Base-by-base conservation (phyloP, 2,888 invertebrate genomes). In the Orthosia gothica region DNA sequence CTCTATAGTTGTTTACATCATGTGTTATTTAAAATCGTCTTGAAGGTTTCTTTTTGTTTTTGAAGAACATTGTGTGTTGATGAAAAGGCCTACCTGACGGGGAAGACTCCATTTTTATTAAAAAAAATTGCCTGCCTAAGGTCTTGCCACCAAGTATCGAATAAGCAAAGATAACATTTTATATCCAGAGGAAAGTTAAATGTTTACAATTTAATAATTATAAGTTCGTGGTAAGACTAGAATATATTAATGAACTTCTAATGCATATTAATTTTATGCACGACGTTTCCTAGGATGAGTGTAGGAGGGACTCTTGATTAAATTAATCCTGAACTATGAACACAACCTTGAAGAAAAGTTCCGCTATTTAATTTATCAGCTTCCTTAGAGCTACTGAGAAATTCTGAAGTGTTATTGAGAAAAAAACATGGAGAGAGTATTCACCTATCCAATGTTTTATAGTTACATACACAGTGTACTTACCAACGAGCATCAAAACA, bases 221-320 rank as follows among this genome's bases (percentile, higher is more conserved):
- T 2, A 40, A 45, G 32, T 32, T 12, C 15, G 3, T 40, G 9
- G 12, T 72, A 16, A 50, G 45, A 74, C 40, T 18, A 74, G 4
- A 20, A 50, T 50, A 50, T 20, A 45, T 61, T 15, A 26, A 45
- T 50, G 15, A 49, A 23, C n/a, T 40, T 13, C 26, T 16, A 67
- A 49, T 49, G 68, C 78, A 68, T 40, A 64, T 63, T 59, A 47
- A 76, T 81, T 81, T 54, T 20, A 81, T 78, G 66, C 76, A 75
- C 32, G 47, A 57, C 57, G 47, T 62, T 50, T 26, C n/a, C 15
- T 18, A 40, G 45, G 23, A 32, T 13, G 7, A 47, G 57, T 52
- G 50, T 57, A 23, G 59, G 62, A n/a, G 32, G 50, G 18, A 23
- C 11, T 47, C 61, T 12, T 12, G n/a, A 62, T 55, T 16, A n/a